A percentile compares a stretch with the other conserved stretches of the same genome.
Conservation (phyloP, 2,888 invertebrate species). For the Ochropleura plecta region DNA sequence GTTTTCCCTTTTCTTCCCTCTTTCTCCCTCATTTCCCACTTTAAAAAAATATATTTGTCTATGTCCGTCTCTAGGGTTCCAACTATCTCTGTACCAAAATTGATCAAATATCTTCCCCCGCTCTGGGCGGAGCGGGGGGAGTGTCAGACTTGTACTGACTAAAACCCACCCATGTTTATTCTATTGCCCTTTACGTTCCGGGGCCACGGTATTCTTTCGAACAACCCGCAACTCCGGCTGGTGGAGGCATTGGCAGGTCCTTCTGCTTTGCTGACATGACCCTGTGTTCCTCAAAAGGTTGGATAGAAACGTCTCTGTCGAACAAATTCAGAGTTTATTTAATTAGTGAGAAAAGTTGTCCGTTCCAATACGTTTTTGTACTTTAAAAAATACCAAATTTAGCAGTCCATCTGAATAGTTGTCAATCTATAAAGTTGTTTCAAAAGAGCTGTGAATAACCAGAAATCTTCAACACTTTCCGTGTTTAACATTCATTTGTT, state of each 20-base stretch:
- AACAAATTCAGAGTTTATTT: not conserved
- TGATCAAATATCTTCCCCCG: no score
- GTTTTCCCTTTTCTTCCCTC: no score
- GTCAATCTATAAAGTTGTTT: not conserved
- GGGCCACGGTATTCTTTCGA: no score
- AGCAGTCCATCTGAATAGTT: not conserved
- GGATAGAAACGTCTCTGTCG: not conserved
- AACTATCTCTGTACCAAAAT: no score
- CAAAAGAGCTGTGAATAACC: not conserved
- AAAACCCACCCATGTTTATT: not conserved
- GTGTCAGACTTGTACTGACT: no score
- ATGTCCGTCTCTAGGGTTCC: no score
- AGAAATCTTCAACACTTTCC: not conserved
- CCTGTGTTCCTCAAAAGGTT: not conserved
- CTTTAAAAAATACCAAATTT: not conserved
- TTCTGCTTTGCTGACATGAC: no score
- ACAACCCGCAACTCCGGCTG: no score
- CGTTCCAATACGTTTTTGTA: not conserved
- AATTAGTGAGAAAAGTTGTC: not conserved
- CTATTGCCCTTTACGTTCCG: not conserved
- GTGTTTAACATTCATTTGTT: conserved; percentile 15
- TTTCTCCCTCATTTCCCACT: no score
- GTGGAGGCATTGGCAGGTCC: no score
- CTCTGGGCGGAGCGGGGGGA: no score
- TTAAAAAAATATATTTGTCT: no score